Base-by-base conservation (phyloP, 2,797 vertebrate species). In the Danio kyathit region DNA sequence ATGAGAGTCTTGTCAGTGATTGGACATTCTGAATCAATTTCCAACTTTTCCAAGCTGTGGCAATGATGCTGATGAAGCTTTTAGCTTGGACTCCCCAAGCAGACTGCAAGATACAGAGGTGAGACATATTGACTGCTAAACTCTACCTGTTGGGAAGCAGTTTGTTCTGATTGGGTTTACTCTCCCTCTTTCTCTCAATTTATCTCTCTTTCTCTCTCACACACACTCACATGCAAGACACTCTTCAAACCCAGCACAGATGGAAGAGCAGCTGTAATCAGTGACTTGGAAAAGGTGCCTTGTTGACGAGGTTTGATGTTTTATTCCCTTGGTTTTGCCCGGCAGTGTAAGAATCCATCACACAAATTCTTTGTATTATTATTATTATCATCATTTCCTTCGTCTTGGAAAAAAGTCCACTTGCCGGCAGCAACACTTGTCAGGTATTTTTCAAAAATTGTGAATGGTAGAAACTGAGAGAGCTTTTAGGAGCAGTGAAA, bases 231-330 rank as follows among this genome's bases (percentile, higher is more conserved):
- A 52, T 72, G 40, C 13, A 61, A 43, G n/a, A 49, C 70, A 82
- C 83, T 64, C 82, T 75, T 84, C 86, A 88, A 86, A 82, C 51
- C 79, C 79, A 48, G 63, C 82, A 60, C 90, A 91, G 89, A 92
- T 90, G 90, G 89, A 66, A 83, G 86, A 87, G 88, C 89, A 93
- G 89, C 90, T 91, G 90, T 78, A 89, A 76, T 70, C 84, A 73
- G 78, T 70, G 60, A 87, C 85, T 72, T 77, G 82, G 84, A 91
- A 90, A 88, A 59, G 79, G 87, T 88, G 89, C 87, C 83, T 89
- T 76, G 54, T 84, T 88, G 87, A 91, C 83, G 81, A 87, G 82
- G 85, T 61, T 85, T 80, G 79, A 73, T 88, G 84, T 90, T 90
- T 85, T 87, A 89, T 90, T 88, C 85, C 69, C 84, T 85, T 61